These are phyloP conservation scores for Allacma fusca DNA, from an alignment of 2,888 invertebrate species.

Conservation along the genomic window DNA sequence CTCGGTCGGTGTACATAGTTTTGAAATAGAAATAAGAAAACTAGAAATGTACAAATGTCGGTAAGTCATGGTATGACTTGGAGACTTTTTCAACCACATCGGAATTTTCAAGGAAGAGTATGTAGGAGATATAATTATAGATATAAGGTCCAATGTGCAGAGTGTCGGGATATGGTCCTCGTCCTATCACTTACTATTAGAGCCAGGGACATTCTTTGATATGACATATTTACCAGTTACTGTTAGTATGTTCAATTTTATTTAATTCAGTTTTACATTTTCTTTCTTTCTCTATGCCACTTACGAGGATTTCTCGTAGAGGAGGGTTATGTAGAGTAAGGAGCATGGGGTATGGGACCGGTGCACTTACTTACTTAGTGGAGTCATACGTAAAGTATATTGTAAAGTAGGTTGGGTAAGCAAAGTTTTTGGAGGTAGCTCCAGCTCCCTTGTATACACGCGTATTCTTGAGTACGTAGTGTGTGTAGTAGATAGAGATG, in stretches of 20 bases:
- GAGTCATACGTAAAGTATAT: too few species aligned
- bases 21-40: background rate
- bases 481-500: too few species aligned
- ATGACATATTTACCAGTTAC: constrained; percentile 28
- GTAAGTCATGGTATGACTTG: constrained; percentile 8
- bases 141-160: too few species aligned
- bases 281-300: background rate
- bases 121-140: background rate
- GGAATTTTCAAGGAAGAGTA: constrained; percentile 4
- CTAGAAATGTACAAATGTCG: constrained; percentile 12
- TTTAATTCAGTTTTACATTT: constrained; percentile 27
- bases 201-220: background rate
- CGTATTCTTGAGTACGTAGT: too few species aligned
- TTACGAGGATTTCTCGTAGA: too few species aligned
- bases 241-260: constrained; percentile 11
- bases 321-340: too few species aligned
- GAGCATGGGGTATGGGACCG: too few species aligned
- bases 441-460: background rate
- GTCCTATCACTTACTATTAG: constrained; percentile 12
- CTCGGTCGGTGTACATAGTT: background rate
- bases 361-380: too few species aligned
- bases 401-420: too few species aligned
- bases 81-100: constrained; percentile 12
- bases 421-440: background rate
- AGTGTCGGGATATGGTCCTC: too few species aligned